Base-by-base conservation (phyloP, 1,140 invertebrate genomes). In the Hetaerina americana region DNA sequence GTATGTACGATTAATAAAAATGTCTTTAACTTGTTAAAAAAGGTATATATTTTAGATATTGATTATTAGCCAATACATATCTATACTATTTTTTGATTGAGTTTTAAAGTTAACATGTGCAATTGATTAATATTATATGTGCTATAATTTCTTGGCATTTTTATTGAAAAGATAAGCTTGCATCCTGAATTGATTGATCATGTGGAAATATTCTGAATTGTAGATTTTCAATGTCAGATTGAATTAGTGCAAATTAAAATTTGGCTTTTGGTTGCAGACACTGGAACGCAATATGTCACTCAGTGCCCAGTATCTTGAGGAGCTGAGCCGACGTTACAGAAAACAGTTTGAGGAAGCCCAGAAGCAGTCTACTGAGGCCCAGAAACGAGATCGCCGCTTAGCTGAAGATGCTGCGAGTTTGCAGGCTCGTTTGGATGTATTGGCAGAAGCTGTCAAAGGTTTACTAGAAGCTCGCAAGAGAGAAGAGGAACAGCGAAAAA, bases 291-390 rank as follows among this genome's bases (percentile, higher is more conserved):
- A 99, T 81, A 95, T 99, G 88, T 96, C 95, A 2, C 83, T 99
- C 1, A 97, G 93, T 73, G 92, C 92, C 72, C 94, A 97, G 77
- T 98, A 98, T 81, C 83, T 99, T 68, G 95, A 98, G 80, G 95
- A 98, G 79, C 80, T 99, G 67, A 97, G 94, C 80, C 87, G 91
- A 40, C 85, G 95, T 66, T 98, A 98, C 80, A 96, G 97, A 75
- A 94, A 94, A 73, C 96, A 99, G 83, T 94, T 96, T 28, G 96
- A 98, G 80, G 95, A 98, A 78, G 92, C 95, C 87, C 92, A 95
- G 79, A 86, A 87, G 10, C 40, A 57, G 22, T 12, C 40, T 57
- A n/a, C 22, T 1, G 40, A 57, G 22, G 40, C 40, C 40, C 40
- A 57, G 40, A 57, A 57, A 57, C 40, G 40, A 18, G 40, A 57